Base-by-base conservation (phyloP, 1,140 invertebrate genomes). In the Drosophila tristis region DNA sequence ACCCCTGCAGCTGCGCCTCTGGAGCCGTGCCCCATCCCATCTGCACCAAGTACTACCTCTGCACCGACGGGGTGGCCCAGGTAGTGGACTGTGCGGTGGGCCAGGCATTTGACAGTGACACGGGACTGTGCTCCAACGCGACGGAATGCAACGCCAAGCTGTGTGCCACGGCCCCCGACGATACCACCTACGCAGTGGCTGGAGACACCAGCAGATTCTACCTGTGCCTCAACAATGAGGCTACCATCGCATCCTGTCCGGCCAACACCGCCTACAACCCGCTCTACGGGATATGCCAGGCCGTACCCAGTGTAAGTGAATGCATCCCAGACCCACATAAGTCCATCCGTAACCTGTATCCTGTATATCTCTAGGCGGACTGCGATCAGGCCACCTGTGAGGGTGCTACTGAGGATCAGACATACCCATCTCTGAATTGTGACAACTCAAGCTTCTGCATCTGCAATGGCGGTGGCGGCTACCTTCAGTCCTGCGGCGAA, bases 31-130 rank as follows among this genome's bases (percentile, higher is more conserved):
- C 90, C 0, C 73, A 91, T 73, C 90, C 90, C 2, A 78, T 85
- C 7, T 91, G 90, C 43, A 74, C 74, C 15, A 64, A 91, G 13
- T 91, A 87, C 61, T 91, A 58, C 49, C 64, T 89, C 11, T 91
- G 90, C 59, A 79, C 70, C 11, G 65, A 75, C 11, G 77, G 86
- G 2, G 44, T 74, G 9, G 49, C 90, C 0, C 31, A 63, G 25
- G 90, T 91, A 0, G 59, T 74, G 0, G 55, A 74, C 2, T 91
- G 90, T 50, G 26, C 65, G 5, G 11, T 25, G 0, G 80, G 66
- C 5, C 39, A 78, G 25, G 82, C 62, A n/a, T 86, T 75, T 16
- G 42, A 86, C 8, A 4, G 78, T 0, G 1, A 26, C 2, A 48
- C 55, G 0, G 59, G 60, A 3, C 13, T 39, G 11, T 86, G 82